Conservation (phyloP, 2,888 invertebrate genomes). For the Lucinisca nassula region DNA sequence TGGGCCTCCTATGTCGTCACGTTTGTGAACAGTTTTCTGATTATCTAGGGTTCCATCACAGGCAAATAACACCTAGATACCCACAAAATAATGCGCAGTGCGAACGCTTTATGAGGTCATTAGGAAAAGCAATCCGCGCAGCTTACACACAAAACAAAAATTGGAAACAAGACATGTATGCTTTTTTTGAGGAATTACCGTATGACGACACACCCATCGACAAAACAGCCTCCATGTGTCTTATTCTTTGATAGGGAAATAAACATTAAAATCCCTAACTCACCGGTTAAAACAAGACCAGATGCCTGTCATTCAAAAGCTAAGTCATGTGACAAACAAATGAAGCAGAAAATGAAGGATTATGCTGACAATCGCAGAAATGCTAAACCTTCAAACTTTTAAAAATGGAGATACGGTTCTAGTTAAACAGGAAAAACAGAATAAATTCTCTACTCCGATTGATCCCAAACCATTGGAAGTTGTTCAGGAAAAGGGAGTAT, state of each 20-base stretch:
- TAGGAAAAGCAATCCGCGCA: background rate
- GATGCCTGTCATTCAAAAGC: background rate
- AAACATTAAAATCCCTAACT: background rate
- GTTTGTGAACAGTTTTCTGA: conserved; percentile 35
- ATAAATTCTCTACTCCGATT: background rate
- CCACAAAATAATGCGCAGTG: background rate
- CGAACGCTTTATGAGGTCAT: background rate
- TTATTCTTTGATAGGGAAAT: background rate
- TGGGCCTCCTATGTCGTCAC: conserved; percentile 58
- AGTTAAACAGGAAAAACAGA: background rate
- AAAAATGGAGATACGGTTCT: background rate
- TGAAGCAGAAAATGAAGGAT: background rate
- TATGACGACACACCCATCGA: background rate
- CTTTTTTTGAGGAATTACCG: conserved; percentile 7
- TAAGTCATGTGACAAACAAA: background rate
- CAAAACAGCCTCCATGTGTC: background rate
- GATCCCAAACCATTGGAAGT: background rate
- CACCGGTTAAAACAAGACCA: background rate
- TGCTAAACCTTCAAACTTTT: background rate
- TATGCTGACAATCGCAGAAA: background rate
- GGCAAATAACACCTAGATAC: conserved; percentile 46
- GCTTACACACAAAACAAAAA: background rate
- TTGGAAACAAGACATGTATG: conserved; percentile 17
- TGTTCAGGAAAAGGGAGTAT: too few species aligned
- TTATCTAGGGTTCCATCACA: conserved; percentile 35